Conservation (phyloP, 2,113 vertebrate species). For the Petaurus breviceps region DNA sequence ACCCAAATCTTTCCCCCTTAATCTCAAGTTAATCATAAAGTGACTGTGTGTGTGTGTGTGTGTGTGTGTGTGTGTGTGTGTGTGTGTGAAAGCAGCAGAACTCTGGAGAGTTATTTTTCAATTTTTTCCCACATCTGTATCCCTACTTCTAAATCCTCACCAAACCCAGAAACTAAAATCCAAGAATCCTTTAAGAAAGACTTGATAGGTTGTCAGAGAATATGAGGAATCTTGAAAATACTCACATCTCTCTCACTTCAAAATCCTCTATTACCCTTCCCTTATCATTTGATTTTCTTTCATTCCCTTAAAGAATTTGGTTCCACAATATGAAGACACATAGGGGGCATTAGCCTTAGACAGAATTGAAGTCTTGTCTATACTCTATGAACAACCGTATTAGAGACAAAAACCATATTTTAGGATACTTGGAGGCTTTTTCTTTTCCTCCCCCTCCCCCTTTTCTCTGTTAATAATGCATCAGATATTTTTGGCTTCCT, state of each 20-base stretch:
- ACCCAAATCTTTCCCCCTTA: constrained; percentile 43
- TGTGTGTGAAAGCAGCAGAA: constrained; percentile 32
- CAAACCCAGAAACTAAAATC: constrained; percentile 64
- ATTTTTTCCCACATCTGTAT: constrained; percentile 54
- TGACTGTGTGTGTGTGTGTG: not conserved
- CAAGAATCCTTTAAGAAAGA: constrained; percentile 72
- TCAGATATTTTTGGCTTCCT: not conserved
- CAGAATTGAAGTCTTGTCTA: constrained; percentile 28
- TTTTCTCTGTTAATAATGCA: constrained; percentile 28
- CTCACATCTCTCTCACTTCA: constrained; percentile 64
- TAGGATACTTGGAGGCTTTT: not conserved
- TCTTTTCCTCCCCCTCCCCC: not conserved
- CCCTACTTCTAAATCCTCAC: constrained; percentile 53
- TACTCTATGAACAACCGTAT: not conserved
- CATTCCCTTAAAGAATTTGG: constrained; percentile 64
- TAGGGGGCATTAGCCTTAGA: constrained; percentile 52
- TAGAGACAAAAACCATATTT: constrained; percentile 14
- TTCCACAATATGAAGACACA: constrained; percentile 50
- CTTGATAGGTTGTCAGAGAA: constrained; percentile 54
- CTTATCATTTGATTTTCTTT: constrained; percentile 61
- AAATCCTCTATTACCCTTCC: constrained; percentile 38
- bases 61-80: too few relatives aligned
- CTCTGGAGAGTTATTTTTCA: constrained; percentile 61
- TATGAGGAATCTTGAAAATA: constrained; percentile 57
- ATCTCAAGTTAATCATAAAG: constrained; percentile 51